These are phyloP conservation scores for Aradus depressus DNA, from an alignment of 2,888 invertebrate species.

Conservation along the genomic window DNA sequence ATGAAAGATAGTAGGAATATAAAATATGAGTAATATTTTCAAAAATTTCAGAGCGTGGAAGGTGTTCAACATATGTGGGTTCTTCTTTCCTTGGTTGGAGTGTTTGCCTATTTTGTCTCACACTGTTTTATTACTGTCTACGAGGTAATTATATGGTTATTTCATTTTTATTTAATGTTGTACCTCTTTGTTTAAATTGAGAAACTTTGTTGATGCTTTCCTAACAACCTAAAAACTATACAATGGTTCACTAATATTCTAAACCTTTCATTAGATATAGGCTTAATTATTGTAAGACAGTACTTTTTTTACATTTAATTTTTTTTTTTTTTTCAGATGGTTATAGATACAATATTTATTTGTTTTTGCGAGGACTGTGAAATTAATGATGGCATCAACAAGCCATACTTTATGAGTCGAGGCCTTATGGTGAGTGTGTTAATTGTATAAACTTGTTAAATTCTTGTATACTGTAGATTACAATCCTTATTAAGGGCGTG, in stretches of 20 bases:
- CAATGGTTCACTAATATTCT: not conserved
- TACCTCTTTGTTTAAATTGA: not conserved
- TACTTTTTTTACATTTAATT: conserved; percentile 2
- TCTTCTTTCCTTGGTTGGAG: conserved; percentile 47
- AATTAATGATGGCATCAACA: conserved; percentile 49
- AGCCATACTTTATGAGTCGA: conserved; percentile 53
- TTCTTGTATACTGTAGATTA: not conserved
- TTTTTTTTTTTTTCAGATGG: conserved; percentile 43
- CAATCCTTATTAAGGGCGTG: too few species aligned
- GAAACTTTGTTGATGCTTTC: not conserved
- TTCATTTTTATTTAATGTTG: not conserved
- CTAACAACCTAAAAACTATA: too few species aligned
- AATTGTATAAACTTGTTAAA: not conserved
- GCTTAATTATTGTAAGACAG: not conserved
- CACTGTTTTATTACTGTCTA: conserved; percentile 62
- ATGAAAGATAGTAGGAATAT: not conserved
- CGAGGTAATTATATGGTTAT: conserved; percentile 44
- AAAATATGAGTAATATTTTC: not conserved
- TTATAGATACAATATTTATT: conserved; percentile 54
- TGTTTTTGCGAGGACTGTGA: conserved; percentile 59
- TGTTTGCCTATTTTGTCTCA: conserved; percentile 57
- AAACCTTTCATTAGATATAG: not conserved
- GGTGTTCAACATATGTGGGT: conserved; percentile 50
- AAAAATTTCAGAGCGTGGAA: conserved; percentile 40
- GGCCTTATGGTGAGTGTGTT: conserved; percentile 44